A percentile compares a stretch with the other conserved stretches of the same genome.
Evolutionary conservation across 2,888 invertebrate genomes (phyloP).

Genomic region (Hipparchia sbordonii): DNA sequence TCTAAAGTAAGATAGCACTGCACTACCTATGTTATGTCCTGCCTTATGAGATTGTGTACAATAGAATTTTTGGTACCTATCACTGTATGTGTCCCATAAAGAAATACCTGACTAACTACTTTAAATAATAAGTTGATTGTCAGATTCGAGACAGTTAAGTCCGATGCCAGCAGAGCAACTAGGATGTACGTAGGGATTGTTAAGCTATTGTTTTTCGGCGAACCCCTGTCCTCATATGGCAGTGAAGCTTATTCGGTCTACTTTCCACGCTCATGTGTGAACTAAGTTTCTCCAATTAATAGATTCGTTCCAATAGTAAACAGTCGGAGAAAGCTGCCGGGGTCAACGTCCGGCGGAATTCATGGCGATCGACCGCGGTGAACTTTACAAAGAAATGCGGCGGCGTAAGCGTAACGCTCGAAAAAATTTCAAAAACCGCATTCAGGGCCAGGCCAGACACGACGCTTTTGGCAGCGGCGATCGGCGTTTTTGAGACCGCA

Average conservation of each 20-base stretch:
- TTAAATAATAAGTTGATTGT: too few relatives aligned
- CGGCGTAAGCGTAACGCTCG: slow-evolving; percentile 79
- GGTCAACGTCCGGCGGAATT: slow-evolving; percentile 79
- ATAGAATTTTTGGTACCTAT: too few relatives aligned
- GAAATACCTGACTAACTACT: too few relatives aligned
- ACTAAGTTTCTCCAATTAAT: slow-evolving; percentile 83
- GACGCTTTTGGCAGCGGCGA: too few relatives aligned
- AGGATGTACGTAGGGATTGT: neutral
- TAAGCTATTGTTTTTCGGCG: neutral
- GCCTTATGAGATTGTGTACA: too few relatives aligned
- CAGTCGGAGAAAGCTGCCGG: slow-evolving; percentile 78
- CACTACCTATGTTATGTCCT: too few relatives aligned
- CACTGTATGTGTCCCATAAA: too few relatives aligned
- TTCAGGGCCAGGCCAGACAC: slow-evolving; percentile 41
- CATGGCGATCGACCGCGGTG: slow-evolving; percentile 73
- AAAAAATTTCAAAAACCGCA: slow-evolving; percentile 74
- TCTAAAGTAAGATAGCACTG: too few relatives aligned
- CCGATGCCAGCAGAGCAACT: too few relatives aligned
- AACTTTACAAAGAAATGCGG: slow-evolving; percentile 78
- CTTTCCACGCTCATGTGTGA: slow-evolving; percentile 82
- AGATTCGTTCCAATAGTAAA: slow-evolving; percentile 83
- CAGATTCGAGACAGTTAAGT: too few relatives aligned
- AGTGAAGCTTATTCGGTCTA: slow-evolving; percentile 50
- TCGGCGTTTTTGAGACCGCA: too few relatives aligned
- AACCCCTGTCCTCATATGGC: slow-evolving; percentile 6